Percentiles rank a stretch among this genome's conserved stretches.
Evolutionary conservation across 1,140 invertebrate species (phyloP).

Genomic region (Choristoneura fumiferana): DNA sequence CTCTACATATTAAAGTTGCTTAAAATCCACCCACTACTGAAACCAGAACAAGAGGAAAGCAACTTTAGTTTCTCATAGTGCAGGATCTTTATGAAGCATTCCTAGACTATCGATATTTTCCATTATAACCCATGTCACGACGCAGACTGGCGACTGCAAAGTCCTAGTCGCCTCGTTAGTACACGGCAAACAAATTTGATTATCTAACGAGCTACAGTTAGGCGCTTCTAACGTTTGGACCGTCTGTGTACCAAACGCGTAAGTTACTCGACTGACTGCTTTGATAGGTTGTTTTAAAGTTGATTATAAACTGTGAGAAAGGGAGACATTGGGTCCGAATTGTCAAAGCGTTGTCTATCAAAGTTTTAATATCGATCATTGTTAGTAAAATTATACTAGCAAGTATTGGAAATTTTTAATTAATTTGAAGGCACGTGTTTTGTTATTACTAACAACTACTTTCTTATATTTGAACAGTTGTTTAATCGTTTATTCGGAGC

Average conservation of each 20-base stretch:
- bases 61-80: too few relatives aligned
- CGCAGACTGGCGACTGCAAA: slow-evolving; percentile 5
- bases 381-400: not conserved
- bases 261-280: not conserved
- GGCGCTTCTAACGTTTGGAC: slow-evolving; percentile 11
- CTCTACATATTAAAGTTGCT: too few relatives aligned
- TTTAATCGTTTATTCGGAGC: too few relatives aligned
- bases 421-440: too few relatives aligned
- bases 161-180: slow-evolving; percentile 11
- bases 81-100: too few relatives aligned
- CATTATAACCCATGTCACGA: slow-evolving; percentile 5
- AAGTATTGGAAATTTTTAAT: too few relatives aligned
- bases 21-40: too few relatives aligned
- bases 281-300: not conserved
- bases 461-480: too few relatives aligned
- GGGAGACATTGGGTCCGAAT: not conserved
- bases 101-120: slow-evolving; percentile 2
- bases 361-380: not conserved
- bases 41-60: too few relatives aligned
- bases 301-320: not conserved
- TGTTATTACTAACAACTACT: too few relatives aligned
- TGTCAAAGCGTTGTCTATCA: not conserved
- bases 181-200: slow-evolving; percentile 21
- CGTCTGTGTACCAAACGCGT: not conserved
- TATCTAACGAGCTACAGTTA: slow-evolving; percentile 19